A percentile compares a stretch with the other conserved stretches of the same genome.
Evolutionary conservation across 2,797 vertebrate species (phyloP).

Genomic region (Spondyliosoma cantharus): DNA sequence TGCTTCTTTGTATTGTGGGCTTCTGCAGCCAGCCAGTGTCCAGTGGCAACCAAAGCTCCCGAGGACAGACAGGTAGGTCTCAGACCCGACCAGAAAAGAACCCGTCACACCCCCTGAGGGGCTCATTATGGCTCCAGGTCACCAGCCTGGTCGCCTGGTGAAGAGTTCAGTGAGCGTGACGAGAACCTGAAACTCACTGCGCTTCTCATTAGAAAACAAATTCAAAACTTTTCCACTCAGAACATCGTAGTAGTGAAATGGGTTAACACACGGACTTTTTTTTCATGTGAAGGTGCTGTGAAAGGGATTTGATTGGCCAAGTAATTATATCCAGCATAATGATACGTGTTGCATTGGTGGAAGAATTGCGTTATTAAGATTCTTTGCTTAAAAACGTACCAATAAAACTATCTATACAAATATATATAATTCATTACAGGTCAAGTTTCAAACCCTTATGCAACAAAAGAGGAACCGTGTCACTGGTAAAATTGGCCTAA

Average conservation of each 20-base stretch:
- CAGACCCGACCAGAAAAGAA: conserved; percentile 60
- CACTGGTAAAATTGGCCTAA: neutral
- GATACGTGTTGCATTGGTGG: neutral
- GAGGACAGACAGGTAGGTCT: conserved; percentile 76
- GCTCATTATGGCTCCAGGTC: conserved; percentile 81
- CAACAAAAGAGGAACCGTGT: too few species aligned
- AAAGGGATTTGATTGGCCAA: neutral
- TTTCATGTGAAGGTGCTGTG: neutral
- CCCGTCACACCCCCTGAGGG: conserved; percentile 62
- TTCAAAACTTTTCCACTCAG: neutral
- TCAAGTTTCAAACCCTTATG: neutral
- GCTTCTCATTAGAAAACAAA: conserved; percentile 6
- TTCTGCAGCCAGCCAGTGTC: conserved; percentile 78
- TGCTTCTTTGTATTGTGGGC: conserved; percentile 72
- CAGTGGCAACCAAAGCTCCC: conserved; percentile 84
- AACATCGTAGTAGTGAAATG: neutral
- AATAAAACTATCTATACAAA: neutral
- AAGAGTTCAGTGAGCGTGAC: conserved; percentile 26
- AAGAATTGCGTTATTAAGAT: neutral
- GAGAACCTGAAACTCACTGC: neutral
- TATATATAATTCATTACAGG: neutral
- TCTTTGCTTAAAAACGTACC: neutral
- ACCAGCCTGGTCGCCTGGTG: conserved; percentile 41
- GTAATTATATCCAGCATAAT: neutral
- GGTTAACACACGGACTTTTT: neutral